A percentile compares a stretch with the other conserved stretches of the same genome.
phyloP scores from a whole-genome alignment of 2,797 vertebrate species.

The Otus scops region DNA sequence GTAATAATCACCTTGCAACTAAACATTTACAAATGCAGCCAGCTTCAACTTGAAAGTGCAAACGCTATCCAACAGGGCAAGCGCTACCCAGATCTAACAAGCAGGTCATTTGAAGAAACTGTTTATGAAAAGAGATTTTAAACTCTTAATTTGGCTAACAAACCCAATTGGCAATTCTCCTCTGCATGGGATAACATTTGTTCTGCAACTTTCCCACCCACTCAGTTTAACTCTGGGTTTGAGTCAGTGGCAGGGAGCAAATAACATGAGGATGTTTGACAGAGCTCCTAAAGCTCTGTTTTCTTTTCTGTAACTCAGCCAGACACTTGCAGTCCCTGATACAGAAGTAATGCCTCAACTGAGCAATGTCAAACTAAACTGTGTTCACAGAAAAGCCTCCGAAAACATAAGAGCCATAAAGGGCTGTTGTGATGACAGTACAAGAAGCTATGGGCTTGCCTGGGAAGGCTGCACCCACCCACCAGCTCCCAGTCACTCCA shows the following conservation, averaged over 20 bases:
- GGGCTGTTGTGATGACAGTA: fast-evolving
- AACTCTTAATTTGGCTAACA: not conserved
- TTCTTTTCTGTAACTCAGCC: not conserved
- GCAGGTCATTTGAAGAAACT: not conserved
- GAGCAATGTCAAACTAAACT: not conserved
- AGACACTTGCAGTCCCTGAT: fast-evolving
- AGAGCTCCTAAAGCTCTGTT: not conserved
- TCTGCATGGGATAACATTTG: not conserved
- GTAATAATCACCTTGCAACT: not conserved
- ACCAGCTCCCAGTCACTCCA: not conserved
- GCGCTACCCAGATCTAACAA: not conserved
- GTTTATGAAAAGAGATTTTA: not conserved
- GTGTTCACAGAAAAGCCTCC: not conserved
- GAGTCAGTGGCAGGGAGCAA: not conserved
- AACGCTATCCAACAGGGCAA: not conserved
- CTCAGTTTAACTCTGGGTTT: not conserved
- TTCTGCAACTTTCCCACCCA: not conserved
- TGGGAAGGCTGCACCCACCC: not conserved
- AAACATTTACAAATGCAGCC: not conserved
- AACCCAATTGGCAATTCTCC: not conserved
- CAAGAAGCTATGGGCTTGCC: fast-evolving
- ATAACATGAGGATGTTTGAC: not conserved
- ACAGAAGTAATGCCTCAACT: fast-evolving
- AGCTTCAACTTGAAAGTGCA: not conserved
- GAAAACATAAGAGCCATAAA: not conserved